These are phyloP conservation scores for Tenrec ecaudatus DNA, from an alignment of 2,113 vertebrate genomes.

Conservation along the genomic window DNA sequence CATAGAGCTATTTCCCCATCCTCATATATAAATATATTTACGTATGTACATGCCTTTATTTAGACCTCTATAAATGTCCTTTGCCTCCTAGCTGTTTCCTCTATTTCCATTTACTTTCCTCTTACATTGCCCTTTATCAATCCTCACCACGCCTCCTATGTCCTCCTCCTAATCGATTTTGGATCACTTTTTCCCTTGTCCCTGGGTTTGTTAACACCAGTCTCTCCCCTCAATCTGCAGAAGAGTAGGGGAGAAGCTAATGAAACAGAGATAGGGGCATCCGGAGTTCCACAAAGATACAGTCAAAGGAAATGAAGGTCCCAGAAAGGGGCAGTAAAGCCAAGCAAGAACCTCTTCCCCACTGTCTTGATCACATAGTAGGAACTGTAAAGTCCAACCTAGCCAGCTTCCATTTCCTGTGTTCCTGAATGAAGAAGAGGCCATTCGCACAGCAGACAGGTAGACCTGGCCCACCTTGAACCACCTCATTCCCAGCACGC, in stretches of 20 bases:
- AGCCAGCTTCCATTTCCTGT: neutral
- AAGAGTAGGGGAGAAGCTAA: neutral
- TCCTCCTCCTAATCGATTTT: too few species aligned
- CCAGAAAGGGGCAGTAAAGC: neutral
- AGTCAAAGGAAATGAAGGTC: neutral
- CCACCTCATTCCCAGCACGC: neutral
- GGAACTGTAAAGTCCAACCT: neutral
- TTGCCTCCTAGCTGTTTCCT: too few species aligned
- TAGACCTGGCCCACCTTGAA: neutral
- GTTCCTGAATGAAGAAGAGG: neutral
- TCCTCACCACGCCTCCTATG: too few species aligned
- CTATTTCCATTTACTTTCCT: too few species aligned
- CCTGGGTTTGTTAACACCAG: neutral
- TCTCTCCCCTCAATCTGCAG: neutral
- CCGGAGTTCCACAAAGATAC: neutral
- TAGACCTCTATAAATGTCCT: too few species aligned
- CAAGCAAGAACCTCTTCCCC: neutral
- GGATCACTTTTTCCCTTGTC: too few species aligned
- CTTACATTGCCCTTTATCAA: too few species aligned
- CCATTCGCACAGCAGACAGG: neutral
- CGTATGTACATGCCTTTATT: too few species aligned
- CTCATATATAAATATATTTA: too few species aligned
- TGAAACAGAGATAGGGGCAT: accelerated
- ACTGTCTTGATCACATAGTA: neutral
- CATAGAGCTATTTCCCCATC: too few species aligned